phyloP scores from a whole-genome alignment of 2,888 invertebrate species.

The Acleris sparsana region DNA sequence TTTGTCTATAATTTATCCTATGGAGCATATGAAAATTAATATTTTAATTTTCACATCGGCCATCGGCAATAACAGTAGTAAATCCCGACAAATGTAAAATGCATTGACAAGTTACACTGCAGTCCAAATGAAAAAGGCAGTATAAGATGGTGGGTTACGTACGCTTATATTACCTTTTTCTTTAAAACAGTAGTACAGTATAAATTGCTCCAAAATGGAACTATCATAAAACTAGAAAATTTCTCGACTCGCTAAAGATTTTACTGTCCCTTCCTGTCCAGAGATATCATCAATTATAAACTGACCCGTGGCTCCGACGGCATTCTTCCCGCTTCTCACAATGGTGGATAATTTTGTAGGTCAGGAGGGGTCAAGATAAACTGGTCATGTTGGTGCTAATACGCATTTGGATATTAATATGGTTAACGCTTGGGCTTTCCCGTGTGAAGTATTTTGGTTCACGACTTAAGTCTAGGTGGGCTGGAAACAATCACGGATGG shows the following conservation, averaged over 20 bases:
- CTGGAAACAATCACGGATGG: background rate
- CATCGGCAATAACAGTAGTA: no score
- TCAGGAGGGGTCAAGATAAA: conserved; percentile 33
- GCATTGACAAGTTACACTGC: no score
- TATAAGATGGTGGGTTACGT: no score
- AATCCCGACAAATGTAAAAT: no score
- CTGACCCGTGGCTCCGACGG: conserved; percentile 39
- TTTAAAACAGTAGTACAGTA: background rate
- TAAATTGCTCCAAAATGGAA: conserved; percentile 24
- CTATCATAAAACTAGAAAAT: conserved; percentile 31
- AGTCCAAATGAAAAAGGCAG: no score
- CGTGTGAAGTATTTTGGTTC: conserved; percentile 63
- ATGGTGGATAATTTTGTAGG: conserved; percentile 21
- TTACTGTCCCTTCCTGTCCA: conserved; percentile 48
- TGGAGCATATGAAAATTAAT: no score
- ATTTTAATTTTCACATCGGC: no score
- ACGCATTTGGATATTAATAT: conserved; percentile 65
- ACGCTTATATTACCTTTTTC: no score
- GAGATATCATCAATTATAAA: conserved; percentile 45
- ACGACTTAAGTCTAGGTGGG: conserved; percentile 21
- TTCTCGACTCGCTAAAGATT: conserved; percentile 49
- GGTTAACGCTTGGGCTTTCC: conserved; percentile 70
- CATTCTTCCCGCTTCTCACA: conserved; percentile 26
- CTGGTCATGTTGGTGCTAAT: conserved; percentile 58
- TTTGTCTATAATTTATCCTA: no score